Evolutionary conservation across 1,140 invertebrate species (phyloP).

Genomic region (Oreohelix idahoensis): DNA sequence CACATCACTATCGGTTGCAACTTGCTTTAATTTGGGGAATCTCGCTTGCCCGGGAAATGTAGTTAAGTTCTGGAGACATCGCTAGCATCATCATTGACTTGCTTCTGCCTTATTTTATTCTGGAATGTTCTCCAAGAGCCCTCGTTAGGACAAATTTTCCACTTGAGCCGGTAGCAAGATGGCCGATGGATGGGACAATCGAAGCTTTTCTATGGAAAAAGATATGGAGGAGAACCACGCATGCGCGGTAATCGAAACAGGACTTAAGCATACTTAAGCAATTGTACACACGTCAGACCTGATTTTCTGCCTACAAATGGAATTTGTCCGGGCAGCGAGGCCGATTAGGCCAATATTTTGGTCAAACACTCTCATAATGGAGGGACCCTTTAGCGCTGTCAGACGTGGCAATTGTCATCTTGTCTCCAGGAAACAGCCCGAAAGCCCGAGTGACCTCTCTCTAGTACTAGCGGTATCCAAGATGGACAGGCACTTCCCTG

Average conservation of each 20-base stretch:
- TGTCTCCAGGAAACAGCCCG: constrained; percentile 29
- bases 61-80: background rate
- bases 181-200: background rate
- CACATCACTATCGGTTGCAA: background rate
- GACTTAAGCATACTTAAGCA: constrained; percentile 34
- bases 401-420: constrained; percentile 33
- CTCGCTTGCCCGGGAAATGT: background rate
- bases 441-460: constrained; percentile 9
- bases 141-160: constrained; percentile 29
- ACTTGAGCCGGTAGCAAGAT: constrained; percentile 22
- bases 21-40: background rate
- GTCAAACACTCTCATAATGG: constrained; percentile 23
- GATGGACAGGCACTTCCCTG: background rate
- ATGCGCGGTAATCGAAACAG: constrained; percentile 7
- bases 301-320: constrained; percentile 3
- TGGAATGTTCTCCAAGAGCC: background rate
- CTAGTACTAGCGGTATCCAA: background rate
- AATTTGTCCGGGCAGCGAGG: constrained; percentile 19
- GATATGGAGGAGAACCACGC: background rate
- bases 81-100: background rate
- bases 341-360: constrained; percentile 30
- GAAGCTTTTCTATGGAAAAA: constrained; percentile 6
- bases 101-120: constrained; percentile 9
- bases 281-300: constrained; percentile 13
- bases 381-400: constrained; percentile 3